Conservation (phyloP, 2,797 vertebrate genomes). For the Podargus strigoides region DNA sequence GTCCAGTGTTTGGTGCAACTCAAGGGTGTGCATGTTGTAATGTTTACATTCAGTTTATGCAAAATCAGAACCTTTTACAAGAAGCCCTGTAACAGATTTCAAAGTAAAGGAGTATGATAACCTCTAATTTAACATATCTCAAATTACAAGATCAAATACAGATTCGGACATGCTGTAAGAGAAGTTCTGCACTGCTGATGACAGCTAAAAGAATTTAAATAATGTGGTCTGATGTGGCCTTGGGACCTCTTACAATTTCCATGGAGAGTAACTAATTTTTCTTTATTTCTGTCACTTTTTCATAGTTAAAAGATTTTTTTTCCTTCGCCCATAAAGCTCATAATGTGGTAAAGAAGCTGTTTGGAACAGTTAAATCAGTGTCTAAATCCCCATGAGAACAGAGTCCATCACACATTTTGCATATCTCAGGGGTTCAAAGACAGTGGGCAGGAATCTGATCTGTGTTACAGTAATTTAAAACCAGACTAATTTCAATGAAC, state of each 20-base stretch:
- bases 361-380: constrained; percentile 35
- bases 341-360: constrained; percentile 36
- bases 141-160: constrained; percentile 30
- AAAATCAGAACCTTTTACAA: not conserved
- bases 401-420: constrained; percentile 37
- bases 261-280: constrained; percentile 7
- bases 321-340: not conserved
- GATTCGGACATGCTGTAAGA: not conserved
- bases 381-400: constrained; percentile 45
- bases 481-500: constrained; percentile 22
- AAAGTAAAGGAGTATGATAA: not conserved
- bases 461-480: constrained; percentile 7
- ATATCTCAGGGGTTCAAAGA: constrained; percentile 44
- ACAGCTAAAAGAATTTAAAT: constrained; percentile 28
- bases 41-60: not conserved
- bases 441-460: constrained; percentile 30
- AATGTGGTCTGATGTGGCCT: constrained; percentile 7
- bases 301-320: not conserved
- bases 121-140: not conserved
- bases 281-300: constrained; percentile 34
- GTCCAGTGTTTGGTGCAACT: not conserved
- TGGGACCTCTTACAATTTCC: constrained; percentile 42
- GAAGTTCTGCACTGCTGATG: not conserved
- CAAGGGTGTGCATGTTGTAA: not conserved
- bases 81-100: not conserved